Base-by-base conservation (phyloP, 2,113 vertebrate genomes). In the Lepisosteus osseus region DNA sequence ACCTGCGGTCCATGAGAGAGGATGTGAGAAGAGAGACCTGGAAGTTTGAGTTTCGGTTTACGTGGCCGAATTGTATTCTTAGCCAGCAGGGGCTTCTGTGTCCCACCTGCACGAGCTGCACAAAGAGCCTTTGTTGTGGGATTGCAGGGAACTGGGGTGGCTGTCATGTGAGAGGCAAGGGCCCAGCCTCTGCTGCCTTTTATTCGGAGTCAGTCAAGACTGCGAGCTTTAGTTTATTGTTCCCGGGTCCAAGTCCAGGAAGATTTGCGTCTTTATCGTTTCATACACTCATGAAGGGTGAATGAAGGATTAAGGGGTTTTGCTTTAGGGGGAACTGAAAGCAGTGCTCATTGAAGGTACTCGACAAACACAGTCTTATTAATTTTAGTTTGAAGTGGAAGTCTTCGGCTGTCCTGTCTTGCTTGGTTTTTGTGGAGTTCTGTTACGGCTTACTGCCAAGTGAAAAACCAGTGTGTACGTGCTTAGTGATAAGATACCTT, bases 111-210 rank as follows among this genome's bases (percentile, higher is more conserved):
- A 0, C 70, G 69, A 65, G 67, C 72, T 72, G 79, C 77, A 88
- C 84, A 90, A 90, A 84, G 82, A 78, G 76, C 80, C 84, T 88
- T 93, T 91, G 86, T 89, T 76, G 63, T 67, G 51, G 68, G 67
- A 56, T 3, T 9, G 47, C 82, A 86, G 72, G 80, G 80, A 76
- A 82, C 81, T 3, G 0, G 79, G 80, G 85, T 85, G 78, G 78
- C 83, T 85, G 86, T 92, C 87, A 90, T 82, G 76, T 80, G 88
- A 89, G 81, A 83, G 80, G 78, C 81, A 73, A 81, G 84, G 85
- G 84, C 79, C 79, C 69, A 79, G 82, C 78, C 80, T 84, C 80
- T 71, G 69, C 72, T 41, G 43, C 69, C 63, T 72, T 78, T 85
- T 83, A 69, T 68, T 78, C 79, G 83, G 72, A 82, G 85, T 79